phyloP scores from a whole-genome alignment of 2,888 invertebrate genomes.

The Phlogophora meticulosa region DNA sequence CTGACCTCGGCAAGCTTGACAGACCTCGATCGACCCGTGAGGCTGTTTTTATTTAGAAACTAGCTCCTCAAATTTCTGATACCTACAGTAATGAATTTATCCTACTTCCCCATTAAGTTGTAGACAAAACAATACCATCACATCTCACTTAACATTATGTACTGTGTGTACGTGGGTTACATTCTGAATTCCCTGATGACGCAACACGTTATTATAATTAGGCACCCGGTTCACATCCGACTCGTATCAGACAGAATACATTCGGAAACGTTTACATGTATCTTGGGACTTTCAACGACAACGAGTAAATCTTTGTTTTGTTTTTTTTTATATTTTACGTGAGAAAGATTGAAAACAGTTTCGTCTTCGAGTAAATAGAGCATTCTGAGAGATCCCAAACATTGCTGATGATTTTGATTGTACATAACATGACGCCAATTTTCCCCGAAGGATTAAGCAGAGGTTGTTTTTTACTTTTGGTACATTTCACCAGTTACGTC shows the following conservation, averaged over 20 bases:
- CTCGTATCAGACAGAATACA: slow-evolving; percentile 23
- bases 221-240: slow-evolving; percentile 54
- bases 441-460: no score
- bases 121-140: slow-evolving; percentile 58
- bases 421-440: no score
- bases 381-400: no score
- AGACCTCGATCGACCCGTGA: no score
- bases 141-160: slow-evolving; percentile 36
- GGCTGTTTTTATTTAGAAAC: no score
- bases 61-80: neutral
- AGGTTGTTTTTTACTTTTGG: no score
- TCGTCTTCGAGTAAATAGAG: neutral
- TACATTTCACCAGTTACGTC: no score
- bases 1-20: no score
- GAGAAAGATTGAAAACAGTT: neutral
- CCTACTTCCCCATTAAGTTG: no score
- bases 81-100: slow-evolving; percentile 6
- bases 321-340: slow-evolving; percentile 12
- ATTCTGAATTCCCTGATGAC: slow-evolving; percentile 65
- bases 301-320: neutral
- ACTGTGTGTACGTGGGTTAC: slow-evolving; percentile 45
- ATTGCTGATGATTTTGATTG: neutral
- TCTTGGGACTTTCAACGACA: neutral
- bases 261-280: slow-evolving; percentile 35
- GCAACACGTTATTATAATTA: slow-evolving; percentile 72